A percentile compares a stretch with the other conserved stretches of the same genome.
phyloP scores from a whole-genome alignment of 1,140 invertebrate species.

The Euschistus heros region DNA sequence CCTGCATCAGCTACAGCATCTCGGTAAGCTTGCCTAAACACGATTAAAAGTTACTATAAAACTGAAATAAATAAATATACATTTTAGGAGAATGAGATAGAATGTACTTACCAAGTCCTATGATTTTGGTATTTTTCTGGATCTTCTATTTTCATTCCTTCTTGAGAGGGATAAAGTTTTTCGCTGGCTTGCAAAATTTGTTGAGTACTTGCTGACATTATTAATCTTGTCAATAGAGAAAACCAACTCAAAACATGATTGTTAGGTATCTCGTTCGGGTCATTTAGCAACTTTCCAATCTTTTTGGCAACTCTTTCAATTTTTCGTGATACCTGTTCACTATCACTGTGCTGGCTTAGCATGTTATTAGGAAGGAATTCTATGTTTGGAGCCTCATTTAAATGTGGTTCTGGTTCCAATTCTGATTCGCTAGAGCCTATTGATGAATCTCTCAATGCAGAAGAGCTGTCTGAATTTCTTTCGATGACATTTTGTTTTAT shows the following conservation, averaged over 20 bases:
- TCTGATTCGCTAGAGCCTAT: conserved; percentile 29
- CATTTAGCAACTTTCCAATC: conserved; percentile 45
- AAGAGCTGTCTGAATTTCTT: conserved; percentile 3
- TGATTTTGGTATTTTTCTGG: not conserved
- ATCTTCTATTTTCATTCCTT: conserved; percentile 23
- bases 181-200: conserved; percentile 40
- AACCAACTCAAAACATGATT: conserved; percentile 42
- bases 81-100: too few relatives aligned
- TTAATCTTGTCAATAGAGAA: conserved; percentile 42
- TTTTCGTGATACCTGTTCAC: conserved; percentile 30
- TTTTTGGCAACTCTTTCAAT: conserved; percentile 41
- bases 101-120: conserved; percentile 20
- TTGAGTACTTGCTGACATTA: conserved; percentile 47
- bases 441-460: conserved; percentile 28
- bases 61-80: too few relatives aligned
- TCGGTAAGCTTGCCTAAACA: conserved; percentile 40
- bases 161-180: conserved; percentile 37
- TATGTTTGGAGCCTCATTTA: conserved; percentile 37
- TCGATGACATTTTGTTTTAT: too few relatives aligned
- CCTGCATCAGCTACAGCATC: conserved; percentile 51
- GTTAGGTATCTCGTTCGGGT: conserved; percentile 42
- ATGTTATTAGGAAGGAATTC: conserved; percentile 41
- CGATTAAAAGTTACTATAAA: conserved; percentile 2
- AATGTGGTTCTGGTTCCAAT: conserved; percentile 37
- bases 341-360: conserved; percentile 38